phyloP scores from a whole-genome alignment of 2,113 vertebrate species.

The Chitala chitala region DNA sequence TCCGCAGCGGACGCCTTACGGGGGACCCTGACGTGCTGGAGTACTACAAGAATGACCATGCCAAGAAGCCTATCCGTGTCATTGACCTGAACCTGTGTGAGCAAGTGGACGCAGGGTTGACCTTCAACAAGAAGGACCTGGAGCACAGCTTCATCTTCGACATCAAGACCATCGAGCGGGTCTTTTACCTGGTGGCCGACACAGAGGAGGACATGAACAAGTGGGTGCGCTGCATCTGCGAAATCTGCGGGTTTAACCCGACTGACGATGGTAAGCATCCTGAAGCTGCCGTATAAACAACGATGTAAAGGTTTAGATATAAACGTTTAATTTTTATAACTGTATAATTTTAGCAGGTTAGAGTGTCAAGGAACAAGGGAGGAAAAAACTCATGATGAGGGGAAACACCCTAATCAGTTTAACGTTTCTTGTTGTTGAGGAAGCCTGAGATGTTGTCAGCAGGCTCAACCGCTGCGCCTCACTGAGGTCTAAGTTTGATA shows the following conservation, averaged over 20 bases:
- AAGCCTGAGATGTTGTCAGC: no score
- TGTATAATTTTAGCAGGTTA: no score
- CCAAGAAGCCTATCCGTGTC: conserved; percentile 97
- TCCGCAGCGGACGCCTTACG: conserved; percentile 90
- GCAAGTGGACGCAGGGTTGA: conserved; percentile 96
- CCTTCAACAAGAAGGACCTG: conserved; percentile 96
- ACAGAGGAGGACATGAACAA: conserved; percentile 99
- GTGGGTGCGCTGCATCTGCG: conserved; percentile 97
- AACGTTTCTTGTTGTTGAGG: no score
- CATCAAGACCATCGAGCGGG: conserved; percentile 94
- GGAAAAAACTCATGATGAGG: no score
- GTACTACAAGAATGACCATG: conserved; percentile 98
- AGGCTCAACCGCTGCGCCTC: no score
- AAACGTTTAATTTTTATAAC: no score
- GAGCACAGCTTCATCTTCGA: conserved; percentile 99
- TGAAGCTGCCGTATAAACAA: no score
- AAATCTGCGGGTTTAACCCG: conserved; percentile 98
- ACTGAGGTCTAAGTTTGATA: no score
- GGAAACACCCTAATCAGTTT: no score
- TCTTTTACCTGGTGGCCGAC: conserved; percentile 97
- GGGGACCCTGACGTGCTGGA: conserved; percentile 96
- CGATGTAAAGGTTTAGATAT: no score
- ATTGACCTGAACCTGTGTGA: conserved; percentile 98
- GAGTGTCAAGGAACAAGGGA: no score
- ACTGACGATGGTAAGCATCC: conserved; percentile 84